Conservation (phyloP, 2,888 invertebrate genomes). For the Cosmopolites sordidus region DNA sequence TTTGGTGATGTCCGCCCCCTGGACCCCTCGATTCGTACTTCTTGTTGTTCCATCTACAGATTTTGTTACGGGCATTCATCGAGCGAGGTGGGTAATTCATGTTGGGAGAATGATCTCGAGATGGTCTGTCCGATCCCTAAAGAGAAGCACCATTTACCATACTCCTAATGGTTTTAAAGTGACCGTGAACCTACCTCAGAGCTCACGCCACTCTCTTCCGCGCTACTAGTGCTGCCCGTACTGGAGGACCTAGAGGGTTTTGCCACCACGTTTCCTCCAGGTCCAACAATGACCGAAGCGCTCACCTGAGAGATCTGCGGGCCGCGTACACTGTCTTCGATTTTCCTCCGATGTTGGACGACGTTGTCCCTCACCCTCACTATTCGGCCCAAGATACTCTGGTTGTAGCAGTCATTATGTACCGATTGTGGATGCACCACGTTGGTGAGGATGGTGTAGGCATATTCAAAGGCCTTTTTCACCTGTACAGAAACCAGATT, state of each 20-base stretch:
- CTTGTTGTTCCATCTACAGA: slow-evolving; percentile 25
- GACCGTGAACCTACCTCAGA: slow-evolving; percentile 40
- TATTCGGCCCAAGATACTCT: slow-evolving; percentile 81
- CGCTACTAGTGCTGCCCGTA: slow-evolving; percentile 45
- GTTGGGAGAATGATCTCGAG: slow-evolving; percentile 47
- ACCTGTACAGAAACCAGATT: slow-evolving; percentile 51
- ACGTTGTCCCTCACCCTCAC: slow-evolving; percentile 92
- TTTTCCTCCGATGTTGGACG: slow-evolving; percentile 65
- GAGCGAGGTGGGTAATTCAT: slow-evolving; percentile 35
- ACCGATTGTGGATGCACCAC: slow-evolving; percentile 59
- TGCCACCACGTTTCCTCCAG: slow-evolving; percentile 11
- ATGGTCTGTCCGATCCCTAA: slow-evolving; percentile 45
- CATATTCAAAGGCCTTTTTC: slow-evolving; percentile 94
- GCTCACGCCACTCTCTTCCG: slow-evolving; percentile 45
- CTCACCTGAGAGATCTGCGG: background rate
- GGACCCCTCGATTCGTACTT: slow-evolving; percentile 11
- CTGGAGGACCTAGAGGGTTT: slow-evolving; percentile 44
- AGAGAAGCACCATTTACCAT: too few species aligned
- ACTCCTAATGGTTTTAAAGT: too few species aligned
- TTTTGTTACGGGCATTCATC: slow-evolving; percentile 20
- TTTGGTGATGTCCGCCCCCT: slow-evolving; percentile 13
- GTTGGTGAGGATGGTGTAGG: slow-evolving; percentile 78
- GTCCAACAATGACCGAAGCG: background rate
- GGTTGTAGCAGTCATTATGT: slow-evolving; percentile 54
- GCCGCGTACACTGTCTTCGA: slow-evolving; percentile 50